A percentile compares a stretch with the other conserved stretches of the same genome.
Evolutionary conservation across 2,797 vertebrate species (phyloP).

Genomic region (Florisuga fusca): DNA sequence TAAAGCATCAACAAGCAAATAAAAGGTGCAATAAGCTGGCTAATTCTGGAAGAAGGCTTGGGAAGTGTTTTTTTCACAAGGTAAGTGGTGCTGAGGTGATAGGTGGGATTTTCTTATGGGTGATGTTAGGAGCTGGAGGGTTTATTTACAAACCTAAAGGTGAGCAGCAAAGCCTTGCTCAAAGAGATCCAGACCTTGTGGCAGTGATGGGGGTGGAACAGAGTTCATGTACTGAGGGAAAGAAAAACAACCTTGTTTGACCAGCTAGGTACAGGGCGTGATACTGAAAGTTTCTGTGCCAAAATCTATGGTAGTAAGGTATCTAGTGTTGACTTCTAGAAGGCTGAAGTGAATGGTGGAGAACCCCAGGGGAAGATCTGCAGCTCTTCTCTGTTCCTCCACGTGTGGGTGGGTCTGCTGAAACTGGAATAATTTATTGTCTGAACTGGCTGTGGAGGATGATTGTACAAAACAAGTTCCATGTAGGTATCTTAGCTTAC

Average conservation of each 20-base stretch:
- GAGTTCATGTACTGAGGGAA: fast-evolving
- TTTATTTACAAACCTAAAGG: not conserved
- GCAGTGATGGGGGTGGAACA: not conserved
- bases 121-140: fast-evolving
- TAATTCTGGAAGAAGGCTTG: fast-evolving
- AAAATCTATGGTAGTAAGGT: fast-evolving
- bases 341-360: not conserved
- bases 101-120: not conserved
- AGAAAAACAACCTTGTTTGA: fast-evolving
- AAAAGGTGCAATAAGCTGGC: no score
- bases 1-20: not conserved
- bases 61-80: fast-evolving
- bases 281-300: not conserved
- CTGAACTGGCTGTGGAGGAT: fast-evolving
- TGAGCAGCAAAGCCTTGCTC: not conserved
- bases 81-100: not conserved
- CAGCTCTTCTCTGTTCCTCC: no score
- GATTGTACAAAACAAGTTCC: not conserved
- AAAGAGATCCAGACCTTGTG: fast-evolving
- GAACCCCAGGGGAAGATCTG: not conserved
- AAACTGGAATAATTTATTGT: not conserved
- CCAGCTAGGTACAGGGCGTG: fast-evolving
- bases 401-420: not conserved
- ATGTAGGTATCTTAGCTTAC: not conserved
- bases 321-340: not conserved